phyloP scores from a whole-genome alignment of 2,888 invertebrate genomes.

The Trichogramma evanescens region DNA sequence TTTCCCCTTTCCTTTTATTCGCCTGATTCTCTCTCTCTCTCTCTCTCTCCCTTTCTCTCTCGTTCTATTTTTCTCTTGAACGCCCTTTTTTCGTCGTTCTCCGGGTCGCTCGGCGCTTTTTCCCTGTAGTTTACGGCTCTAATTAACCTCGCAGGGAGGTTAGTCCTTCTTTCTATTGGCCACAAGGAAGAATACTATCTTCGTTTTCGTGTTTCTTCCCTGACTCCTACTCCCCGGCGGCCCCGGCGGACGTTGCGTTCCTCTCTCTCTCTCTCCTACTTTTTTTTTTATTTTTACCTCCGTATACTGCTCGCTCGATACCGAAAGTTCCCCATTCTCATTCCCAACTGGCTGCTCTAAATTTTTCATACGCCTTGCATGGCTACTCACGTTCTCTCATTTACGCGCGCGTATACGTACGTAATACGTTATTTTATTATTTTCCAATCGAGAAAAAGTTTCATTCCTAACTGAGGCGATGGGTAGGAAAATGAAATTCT shows the following conservation, averaged over 20 bases:
- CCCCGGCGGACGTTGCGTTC: background rate
- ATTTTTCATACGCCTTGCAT: background rate
- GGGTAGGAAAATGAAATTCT: background rate
- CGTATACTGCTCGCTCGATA: background rate
- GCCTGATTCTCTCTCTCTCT: background rate
- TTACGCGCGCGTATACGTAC: too few relatives aligned
- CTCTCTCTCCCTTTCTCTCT: background rate
- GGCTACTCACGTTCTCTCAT: too few relatives aligned
- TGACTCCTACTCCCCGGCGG: too few relatives aligned
- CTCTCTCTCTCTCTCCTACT: constrained; percentile 6
- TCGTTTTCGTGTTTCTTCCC: too few relatives aligned
- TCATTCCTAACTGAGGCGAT: too few relatives aligned
- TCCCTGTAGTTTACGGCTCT: constrained; percentile 34
- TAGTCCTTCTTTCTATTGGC: constrained; percentile 25
- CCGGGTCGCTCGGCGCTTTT: constrained; percentile 24
- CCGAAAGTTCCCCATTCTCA: background rate
- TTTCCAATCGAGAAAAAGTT: too few relatives aligned
- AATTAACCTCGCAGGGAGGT: constrained; percentile 36
- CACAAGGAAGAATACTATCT: too few relatives aligned
- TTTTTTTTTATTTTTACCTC: background rate
- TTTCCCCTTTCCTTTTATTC: background rate
- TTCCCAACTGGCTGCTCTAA: background rate
- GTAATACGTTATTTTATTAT: too few relatives aligned
- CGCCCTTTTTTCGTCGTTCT: too few relatives aligned
- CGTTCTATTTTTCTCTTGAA: background rate